Evolutionary conservation across 2,113 vertebrate species (phyloP), one percentile per base, ranked within the genome.

Genomic region (Labeo catla): DNA sequence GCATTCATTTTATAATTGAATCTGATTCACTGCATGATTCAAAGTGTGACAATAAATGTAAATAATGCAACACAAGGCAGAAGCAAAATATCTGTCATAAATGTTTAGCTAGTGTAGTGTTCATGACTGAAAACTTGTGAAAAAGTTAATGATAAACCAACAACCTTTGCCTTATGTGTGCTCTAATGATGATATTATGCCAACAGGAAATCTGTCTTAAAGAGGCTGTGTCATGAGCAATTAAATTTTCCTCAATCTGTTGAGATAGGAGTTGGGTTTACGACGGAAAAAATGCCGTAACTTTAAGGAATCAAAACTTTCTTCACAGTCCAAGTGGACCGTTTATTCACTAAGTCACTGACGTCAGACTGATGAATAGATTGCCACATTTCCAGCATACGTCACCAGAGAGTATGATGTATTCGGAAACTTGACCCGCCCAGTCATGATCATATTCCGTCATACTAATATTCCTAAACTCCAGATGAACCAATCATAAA

Each of bases 191-290:
- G 50, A 19, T 11, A 49, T 76, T 76, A 76, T 11, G 50, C 13
- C 50, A 76, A 76, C n/a, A 76, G 45, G 45, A 49, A 76, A 49
- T 76, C n/a, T 49, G n/a, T 76, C 50, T 50, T 76, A 50, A 76
- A 47, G 45, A 12, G 73, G 47, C 34, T 23, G 23, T 76, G 34
- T 52, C 21, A 19, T 54, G 47, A 54, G 15, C 49, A 54, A 77
- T 54, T 28, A 11, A 4, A 36, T 52, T 77, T 77, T 54, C 76
- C 50, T 28, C 28, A 49, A 15, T 36, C 50, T 54, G 49, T 9
- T 54, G 76, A 52, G 76, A 54, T 77, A 77, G 54, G 76, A 77
- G 76, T 54, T 23, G 12, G 73, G 13, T 76, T 76, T 50, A 76
- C 43, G 23, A 49, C 23, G 6, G 72, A 23, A 76, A 23, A 74